Percentiles rank a stretch among this genome's conserved stretches.
Conservation (phyloP, 2,888 invertebrate species). For the Drosophila aldrichi region DNA sequence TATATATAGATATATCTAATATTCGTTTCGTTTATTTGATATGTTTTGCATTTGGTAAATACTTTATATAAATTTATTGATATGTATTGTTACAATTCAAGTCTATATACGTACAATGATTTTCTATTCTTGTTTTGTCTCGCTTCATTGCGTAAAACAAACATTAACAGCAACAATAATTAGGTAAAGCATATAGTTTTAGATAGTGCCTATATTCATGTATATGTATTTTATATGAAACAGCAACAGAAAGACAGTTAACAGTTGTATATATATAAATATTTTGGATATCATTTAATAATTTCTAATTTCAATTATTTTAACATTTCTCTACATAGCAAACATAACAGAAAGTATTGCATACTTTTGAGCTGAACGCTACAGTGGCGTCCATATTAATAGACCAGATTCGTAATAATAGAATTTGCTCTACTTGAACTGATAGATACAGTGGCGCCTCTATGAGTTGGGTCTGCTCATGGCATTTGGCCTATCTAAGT, state of each 20-base stretch:
- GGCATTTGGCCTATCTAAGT: neutral
- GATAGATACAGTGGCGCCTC: conserved; percentile 2
- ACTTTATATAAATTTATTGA: conserved; percentile 70
- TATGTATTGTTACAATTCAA: conserved; percentile 82
- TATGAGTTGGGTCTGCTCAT: neutral
- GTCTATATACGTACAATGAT: conserved; percentile 77
- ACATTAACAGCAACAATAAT: conserved; percentile 36
- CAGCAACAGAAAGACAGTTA: conserved; percentile 66
- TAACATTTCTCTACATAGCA: conserved; percentile 36
- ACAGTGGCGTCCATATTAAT: conserved; percentile 20
- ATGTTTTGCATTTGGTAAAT: conserved; percentile 35
- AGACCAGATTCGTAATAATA: neutral
- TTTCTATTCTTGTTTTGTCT: conserved; percentile 22
- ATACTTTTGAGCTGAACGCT: conserved; percentile 60
- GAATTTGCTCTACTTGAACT: neutral
- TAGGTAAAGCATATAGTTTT: conserved; percentile 26
- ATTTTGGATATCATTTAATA: conserved; percentile 7
- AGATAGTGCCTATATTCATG: neutral
- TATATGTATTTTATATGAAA: conserved; percentile 26
- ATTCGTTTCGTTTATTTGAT: conserved; percentile 37
- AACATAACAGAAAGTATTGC: conserved; percentile 66
- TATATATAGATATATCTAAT: conserved; percentile 20
- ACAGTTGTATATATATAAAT: conserved; percentile 30
- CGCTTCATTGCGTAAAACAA: conserved; percentile 15
- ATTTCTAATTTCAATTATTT: conserved; percentile 10